Percentiles rank a stretch among this genome's conserved stretches.
Evolutionary conservation across 2,113 vertebrate species (phyloP).

Genomic region (Sebastes fasciatus): DNA sequence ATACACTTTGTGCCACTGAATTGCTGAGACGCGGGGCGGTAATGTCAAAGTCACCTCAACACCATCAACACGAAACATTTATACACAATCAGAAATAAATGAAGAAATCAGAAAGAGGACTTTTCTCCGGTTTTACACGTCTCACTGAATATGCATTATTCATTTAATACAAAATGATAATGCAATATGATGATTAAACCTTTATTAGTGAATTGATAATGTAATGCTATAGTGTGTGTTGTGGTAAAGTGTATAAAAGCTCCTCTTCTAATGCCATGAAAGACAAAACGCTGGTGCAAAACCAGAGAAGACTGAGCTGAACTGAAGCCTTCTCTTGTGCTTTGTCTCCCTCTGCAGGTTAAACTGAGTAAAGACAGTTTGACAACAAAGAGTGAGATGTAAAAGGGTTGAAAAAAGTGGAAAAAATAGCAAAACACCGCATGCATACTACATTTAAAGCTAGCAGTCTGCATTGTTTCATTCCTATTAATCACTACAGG

Average conservation of each 20-base stretch:
- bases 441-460: background rate
- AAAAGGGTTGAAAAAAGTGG: background rate
- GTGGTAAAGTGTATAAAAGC: background rate
- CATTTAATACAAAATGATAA: background rate
- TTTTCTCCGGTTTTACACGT: background rate
- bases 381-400: background rate
- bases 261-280: background rate
- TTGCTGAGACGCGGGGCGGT: background rate
- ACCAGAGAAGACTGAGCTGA: conserved; percentile 7
- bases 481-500: background rate
- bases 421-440: background rate
- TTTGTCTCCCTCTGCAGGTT: conserved; percentile 77
- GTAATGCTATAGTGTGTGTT: background rate
- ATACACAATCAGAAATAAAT: background rate
- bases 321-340: conserved; percentile 22
- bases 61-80: background rate
- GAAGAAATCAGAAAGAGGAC: background rate
- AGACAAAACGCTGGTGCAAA: conserved; percentile 19
- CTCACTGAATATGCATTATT: background rate
- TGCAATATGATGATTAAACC: background rate
- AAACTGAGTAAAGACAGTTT: background rate
- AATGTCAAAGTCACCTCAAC: background rate
- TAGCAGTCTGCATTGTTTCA: background rate
- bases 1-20: background rate
- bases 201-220: background rate